Percentiles rank a stretch among this genome's conserved stretches.
phyloP scores from a whole-genome alignment of 64 coral and sea anemone genomes.

The Pachyseris speciosa region DNA sequence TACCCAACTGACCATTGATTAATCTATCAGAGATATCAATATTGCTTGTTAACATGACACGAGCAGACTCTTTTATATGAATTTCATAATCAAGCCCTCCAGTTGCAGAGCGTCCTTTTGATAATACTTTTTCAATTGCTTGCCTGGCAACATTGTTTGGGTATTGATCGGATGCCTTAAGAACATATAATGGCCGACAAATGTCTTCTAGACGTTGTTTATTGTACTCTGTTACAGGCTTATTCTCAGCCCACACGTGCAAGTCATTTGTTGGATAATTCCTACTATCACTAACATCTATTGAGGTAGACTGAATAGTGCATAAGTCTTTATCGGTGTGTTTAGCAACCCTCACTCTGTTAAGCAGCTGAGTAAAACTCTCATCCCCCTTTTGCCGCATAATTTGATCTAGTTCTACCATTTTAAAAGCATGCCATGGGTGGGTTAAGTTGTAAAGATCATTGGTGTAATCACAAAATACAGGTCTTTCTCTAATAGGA shows the following conservation, averaged over 20 bases:
- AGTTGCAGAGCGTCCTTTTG: conserved; percentile 36
- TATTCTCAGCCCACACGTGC: conserved; percentile 30
- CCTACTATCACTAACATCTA: not conserved
- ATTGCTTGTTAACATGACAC: conserved; percentile 35
- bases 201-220: conserved; percentile 25
- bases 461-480: conserved; percentile 47
- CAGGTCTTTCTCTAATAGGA: conserved; percentile 8
- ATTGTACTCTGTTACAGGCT: conserved; percentile 41
- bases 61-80: conserved; percentile 23
- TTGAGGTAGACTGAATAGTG: not conserved
- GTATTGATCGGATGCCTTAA: conserved; percentile 51
- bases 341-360: conserved; percentile 52
- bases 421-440: conserved; percentile 55
- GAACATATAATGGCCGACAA: not conserved
- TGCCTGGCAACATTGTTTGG: conserved; percentile 37
- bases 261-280: conserved; percentile 1
- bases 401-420: conserved; percentile 49
- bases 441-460: conserved; percentile 48
- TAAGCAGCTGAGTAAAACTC: conserved; percentile 57
- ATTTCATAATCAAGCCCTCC: conserved; percentile 59
- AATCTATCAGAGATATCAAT: conserved; percentile 49
- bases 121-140: conserved; percentile 39
- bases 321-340: conserved; percentile 3
- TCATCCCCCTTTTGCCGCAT: conserved; percentile 71
- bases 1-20: conserved; percentile 55